These are phyloP conservation scores for Archips crataeganus DNA, from an alignment of 2,888 invertebrate genomes.

Conservation along the genomic window DNA sequence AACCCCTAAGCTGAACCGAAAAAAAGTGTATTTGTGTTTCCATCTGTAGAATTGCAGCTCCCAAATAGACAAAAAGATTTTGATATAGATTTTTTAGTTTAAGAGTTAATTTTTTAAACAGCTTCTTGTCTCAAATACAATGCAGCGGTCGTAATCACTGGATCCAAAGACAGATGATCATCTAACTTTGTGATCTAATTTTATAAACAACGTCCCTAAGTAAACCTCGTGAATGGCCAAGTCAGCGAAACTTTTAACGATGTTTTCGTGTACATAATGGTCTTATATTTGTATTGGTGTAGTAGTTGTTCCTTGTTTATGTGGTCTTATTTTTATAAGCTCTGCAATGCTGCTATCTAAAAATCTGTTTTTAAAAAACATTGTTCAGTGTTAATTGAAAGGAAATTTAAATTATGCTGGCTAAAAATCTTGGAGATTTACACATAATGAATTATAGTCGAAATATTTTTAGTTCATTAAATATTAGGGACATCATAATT, in stretches of 20 bases:
- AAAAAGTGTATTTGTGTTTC: too few species aligned
- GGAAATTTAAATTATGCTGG: too few species aligned
- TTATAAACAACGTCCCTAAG: conserved; percentile 21
- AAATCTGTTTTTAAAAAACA: background rate
- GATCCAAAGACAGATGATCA: background rate
- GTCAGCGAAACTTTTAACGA: conserved; percentile 37
- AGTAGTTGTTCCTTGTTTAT: conserved; percentile 12
- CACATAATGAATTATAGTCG: too few species aligned
- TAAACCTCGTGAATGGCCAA: conserved; percentile 24
- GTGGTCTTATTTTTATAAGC: background rate
- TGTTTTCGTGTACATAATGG: conserved; percentile 31
- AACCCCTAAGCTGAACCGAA: too few species aligned
- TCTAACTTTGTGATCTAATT: conserved; percentile 22
- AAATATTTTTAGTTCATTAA: too few species aligned
- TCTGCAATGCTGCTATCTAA: background rate
- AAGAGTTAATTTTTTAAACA: background rate
- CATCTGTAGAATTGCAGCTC: too few species aligned
- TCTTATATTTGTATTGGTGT: background rate
- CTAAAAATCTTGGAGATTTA: too few species aligned
- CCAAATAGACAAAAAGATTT: too few species aligned
- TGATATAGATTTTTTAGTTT: too few species aligned
- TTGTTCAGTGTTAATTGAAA: too few species aligned
- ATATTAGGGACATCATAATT: too few species aligned
- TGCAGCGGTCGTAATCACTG: background rate
- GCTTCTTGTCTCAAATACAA: background rate